Evolutionary conservation across 2,888 invertebrate genomes (phyloP), one percentile per base, ranked within the genome.

Genomic region (Penaeus monodon): DNA sequence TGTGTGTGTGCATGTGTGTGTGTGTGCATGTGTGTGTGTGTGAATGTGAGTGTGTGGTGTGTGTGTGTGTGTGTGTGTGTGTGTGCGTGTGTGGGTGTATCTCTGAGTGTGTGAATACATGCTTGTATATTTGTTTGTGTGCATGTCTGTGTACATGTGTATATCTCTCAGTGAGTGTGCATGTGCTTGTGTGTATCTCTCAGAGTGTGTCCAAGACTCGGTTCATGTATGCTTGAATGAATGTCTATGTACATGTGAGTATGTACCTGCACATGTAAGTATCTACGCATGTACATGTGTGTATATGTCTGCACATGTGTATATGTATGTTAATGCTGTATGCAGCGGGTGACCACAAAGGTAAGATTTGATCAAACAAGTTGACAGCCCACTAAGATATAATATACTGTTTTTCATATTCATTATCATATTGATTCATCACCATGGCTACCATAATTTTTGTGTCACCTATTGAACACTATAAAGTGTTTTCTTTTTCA

Each of bases 251-350:
- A 22, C 24, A 22, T 70, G 24, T 70, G 33, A 14, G 12, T 12
- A 68, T 70, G 10, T 24, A 70, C 12, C 2, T 70, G 33, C 24
- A n/a, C n/a, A 24, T 70, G 33, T 70, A 70, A 29, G 33, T 22
- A 70, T 70, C 27, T 70, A 70, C 33, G n/a, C 33, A n/a, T 70
- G 20, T 70, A 70, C 33, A n/a, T 70, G 33, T 70, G 33, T 70
- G n/a, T n/a, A n/a, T n/a, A n/a, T n/a, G 33, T 24, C 27, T 24
- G 24, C 33, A 70, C 33, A 70, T 70, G 33, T 70, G 33, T 70
- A 70, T 70, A 22, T 70, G 33, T 22, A 70, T 22, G 33, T 70
- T 29, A 22, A 70, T 70, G 33, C 33, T n/a, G 33, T 70, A 70
- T n/a, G 0, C n/a, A 73, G 6, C 29, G 10, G 3, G 20, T 70